Conservation (phyloP, 2,888 invertebrate genomes). For the Trichogramma dendrolimi region DNA sequence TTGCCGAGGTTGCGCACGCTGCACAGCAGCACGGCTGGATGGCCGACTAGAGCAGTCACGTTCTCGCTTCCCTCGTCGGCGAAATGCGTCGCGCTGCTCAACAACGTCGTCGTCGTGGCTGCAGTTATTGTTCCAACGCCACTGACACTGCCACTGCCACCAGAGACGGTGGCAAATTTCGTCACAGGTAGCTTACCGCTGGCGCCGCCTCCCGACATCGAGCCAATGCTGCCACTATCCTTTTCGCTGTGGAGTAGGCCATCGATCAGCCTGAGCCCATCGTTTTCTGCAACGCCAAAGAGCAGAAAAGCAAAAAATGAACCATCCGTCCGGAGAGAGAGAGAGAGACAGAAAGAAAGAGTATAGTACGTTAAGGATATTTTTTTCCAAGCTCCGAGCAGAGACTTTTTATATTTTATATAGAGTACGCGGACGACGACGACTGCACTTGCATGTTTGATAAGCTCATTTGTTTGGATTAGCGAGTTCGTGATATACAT, state of each 20-base stretch:
- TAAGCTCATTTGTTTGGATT: too few species aligned
- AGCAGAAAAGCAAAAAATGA: too few species aligned
- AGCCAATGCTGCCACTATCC: background rate
- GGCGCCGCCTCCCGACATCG: background rate
- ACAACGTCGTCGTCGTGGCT: slow-evolving; percentile 37
- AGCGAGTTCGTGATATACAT: too few species aligned
- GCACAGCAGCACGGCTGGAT: slow-evolving; percentile 72
- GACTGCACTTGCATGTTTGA: too few species aligned
- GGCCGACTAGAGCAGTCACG: slow-evolving; percentile 77
- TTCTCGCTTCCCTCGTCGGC: slow-evolving; percentile 76
- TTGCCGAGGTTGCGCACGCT: slow-evolving; percentile 81
- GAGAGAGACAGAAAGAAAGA: too few species aligned
- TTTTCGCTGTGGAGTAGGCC: slow-evolving; percentile 6
- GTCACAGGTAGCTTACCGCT: background rate
- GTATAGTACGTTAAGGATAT: too few species aligned
- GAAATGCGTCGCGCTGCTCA: slow-evolving; percentile 65
- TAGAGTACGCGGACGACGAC: too few species aligned
- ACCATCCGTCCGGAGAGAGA: too few species aligned
- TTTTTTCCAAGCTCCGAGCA: too few species aligned
- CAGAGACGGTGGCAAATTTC: too few species aligned
- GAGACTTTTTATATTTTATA: too few species aligned
- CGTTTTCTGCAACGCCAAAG: background rate
- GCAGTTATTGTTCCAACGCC: slow-evolving; percentile 6
- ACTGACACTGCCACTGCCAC: slow-evolving; percentile 2
- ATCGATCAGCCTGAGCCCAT: slow-evolving; percentile 22